phyloP scores from a whole-genome alignment of 1,140 invertebrate species.

The Pollicipes pollicipes region DNA sequence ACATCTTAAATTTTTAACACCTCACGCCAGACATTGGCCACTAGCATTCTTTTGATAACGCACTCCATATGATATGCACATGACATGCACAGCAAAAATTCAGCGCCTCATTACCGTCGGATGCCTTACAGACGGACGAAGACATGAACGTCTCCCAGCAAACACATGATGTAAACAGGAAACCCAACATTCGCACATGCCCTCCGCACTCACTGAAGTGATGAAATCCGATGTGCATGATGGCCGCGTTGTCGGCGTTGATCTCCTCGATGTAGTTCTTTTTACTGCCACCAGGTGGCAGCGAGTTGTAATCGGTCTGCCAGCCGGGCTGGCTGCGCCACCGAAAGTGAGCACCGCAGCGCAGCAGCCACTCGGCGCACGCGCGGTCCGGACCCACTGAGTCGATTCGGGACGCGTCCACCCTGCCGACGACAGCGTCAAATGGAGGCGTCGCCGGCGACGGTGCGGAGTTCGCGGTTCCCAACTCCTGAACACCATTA shows the following conservation, averaged over 20 bases:
- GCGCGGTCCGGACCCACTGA: slow-evolving; percentile 59
- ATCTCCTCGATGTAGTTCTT: slow-evolving; percentile 43
- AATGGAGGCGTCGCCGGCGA: slow-evolving; percentile 1
- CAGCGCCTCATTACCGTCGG: not conserved
- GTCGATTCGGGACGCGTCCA: slow-evolving; percentile 46
- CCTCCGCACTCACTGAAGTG: slow-evolving; percentile 43
- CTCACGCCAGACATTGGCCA: no score
- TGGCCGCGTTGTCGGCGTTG: slow-evolving; percentile 52
- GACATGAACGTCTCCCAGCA: no score
- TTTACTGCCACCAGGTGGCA: slow-evolving; percentile 21
- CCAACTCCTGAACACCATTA: no score
- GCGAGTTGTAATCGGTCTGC: slow-evolving; percentile 27
- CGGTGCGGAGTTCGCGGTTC: no score
- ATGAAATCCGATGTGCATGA: slow-evolving; percentile 56
- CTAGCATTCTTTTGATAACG: not conserved
- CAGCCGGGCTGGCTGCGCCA: slow-evolving; percentile 24
- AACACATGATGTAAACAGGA: not conserved
- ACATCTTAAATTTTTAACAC: no score
- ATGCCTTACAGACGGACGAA: no score
- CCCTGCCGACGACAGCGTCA: slow-evolving; percentile 27
- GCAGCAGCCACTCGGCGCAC: slow-evolving; percentile 77
- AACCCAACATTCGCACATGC: not conserved
- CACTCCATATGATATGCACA: not conserved
- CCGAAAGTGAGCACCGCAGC: slow-evolving; percentile 44
- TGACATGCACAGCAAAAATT: not conserved